A percentile compares a stretch with the other conserved stretches of the same genome.
phyloP scores from a whole-genome alignment of 2,113 vertebrate species.

The Phrynosoma blainvillii region DNA sequence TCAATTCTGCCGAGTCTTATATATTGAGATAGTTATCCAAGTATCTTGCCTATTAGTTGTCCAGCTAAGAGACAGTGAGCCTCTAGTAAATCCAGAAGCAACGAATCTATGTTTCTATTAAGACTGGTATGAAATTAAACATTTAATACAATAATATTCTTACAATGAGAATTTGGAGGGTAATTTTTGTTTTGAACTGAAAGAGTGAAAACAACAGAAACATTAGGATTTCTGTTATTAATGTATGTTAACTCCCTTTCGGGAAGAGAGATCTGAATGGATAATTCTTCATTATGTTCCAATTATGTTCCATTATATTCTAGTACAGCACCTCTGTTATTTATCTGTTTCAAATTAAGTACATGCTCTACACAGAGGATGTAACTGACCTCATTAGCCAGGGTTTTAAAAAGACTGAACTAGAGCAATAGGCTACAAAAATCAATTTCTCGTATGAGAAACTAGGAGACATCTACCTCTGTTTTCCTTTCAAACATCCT shows the following conservation, averaged over 20 bases:
- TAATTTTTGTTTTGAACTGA: neutral
- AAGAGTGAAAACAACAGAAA: neutral
- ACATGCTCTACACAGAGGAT: neutral
- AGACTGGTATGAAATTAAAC: neutral
- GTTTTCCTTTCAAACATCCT: neutral
- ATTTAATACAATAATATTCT: neutral
- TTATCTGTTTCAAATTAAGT: neutral
- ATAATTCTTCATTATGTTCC: neutral
- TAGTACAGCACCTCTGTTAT: too few species aligned
- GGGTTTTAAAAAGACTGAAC: neutral
- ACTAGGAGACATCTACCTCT: neutral
- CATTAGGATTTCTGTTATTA: neutral
- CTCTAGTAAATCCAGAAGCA: neutral
- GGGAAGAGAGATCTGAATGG: neutral
- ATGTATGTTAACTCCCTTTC: neutral
- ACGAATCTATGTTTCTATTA: neutral
- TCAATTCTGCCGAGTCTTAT: too few species aligned
- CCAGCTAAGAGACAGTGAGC: neutral
- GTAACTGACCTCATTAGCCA: neutral
- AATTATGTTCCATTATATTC: neutral
- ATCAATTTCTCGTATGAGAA: neutral
- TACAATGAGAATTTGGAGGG: neutral
- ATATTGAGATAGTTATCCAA: neutral
- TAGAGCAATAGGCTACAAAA: neutral
- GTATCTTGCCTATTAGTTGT: neutral